phyloP scores from a whole-genome alignment of 2,888 invertebrate species.

The Thymelicus sylvestris region DNA sequence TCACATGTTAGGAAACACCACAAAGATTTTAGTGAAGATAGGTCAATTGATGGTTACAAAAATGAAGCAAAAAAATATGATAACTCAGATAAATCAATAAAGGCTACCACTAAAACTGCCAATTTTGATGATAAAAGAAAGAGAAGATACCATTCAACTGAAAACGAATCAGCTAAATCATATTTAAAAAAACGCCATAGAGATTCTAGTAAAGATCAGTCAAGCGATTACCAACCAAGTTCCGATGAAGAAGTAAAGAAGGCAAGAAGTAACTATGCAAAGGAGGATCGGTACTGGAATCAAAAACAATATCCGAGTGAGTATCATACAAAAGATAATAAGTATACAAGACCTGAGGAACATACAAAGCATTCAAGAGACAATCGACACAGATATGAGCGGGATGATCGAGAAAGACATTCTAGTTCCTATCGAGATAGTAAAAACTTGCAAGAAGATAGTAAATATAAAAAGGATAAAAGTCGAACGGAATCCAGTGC shows the following conservation, averaged over 20 bases:
- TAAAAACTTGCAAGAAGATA: slow-evolving; percentile 12
- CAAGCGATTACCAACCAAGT: background rate
- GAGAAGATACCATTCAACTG: slow-evolving; percentile 31
- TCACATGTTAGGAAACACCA: slow-evolving; percentile 22
- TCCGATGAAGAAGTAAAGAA: background rate
- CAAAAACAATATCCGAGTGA: background rate
- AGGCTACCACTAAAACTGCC: slow-evolving; percentile 43
- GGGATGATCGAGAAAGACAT: slow-evolving; percentile 43
- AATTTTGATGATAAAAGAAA: slow-evolving; percentile 43
- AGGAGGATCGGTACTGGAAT: slow-evolving; percentile 10
- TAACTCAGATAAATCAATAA: slow-evolving; percentile 27
- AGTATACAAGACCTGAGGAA: background rate
- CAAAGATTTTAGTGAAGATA: slow-evolving; percentile 40
- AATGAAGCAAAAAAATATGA: slow-evolving; percentile 37
- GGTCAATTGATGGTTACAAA: slow-evolving; percentile 21
- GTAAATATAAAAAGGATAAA: slow-evolving; percentile 45
- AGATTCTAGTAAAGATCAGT: slow-evolving; percentile 40
- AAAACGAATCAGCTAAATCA: slow-evolving; percentile 26
- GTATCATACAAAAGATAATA: slow-evolving; percentile 3
- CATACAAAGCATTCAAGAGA: slow-evolving; percentile 1
- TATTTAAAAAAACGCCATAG: slow-evolving; percentile 16
- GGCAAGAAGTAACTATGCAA: background rate
- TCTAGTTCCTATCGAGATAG: slow-evolving; percentile 7
- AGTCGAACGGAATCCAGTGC: slow-evolving; percentile 43
- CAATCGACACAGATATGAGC: slow-evolving; percentile 69